Evolutionary conservation across 2,113 vertebrate genomes (phyloP), one percentile per base, ranked within the genome.

Genomic region (Dipodomys stephensi): DNA sequence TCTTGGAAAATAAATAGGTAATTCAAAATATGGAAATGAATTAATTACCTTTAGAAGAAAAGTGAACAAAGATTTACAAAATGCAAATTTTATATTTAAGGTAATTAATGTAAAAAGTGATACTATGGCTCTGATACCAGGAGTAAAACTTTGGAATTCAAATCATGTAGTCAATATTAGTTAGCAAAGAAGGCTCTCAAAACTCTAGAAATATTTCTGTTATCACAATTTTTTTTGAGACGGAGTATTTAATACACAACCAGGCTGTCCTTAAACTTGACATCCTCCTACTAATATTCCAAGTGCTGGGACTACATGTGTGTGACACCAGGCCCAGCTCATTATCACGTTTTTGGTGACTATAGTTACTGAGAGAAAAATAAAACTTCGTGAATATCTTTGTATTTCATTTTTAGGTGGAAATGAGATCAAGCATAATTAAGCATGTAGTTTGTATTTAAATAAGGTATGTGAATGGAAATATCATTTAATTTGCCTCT

Each of bases 401-500:
- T 92, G 71, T 93, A 87, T 87, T 96, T 96, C 82, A 76, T 90
- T 98, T 97, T 87, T 84, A 87, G 69, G 19, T 69, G 85, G 83
- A 85, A 96, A 88, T 74, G 69, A 85, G 86, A 94, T 96, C 84
- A 87, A 90, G 90, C 88, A 93, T 97, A 97, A 97, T 96, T 97
- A 68, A 92, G 79, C 83, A 83, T 92, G 77, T 90, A 62, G 20
- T 65, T 97, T 97, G 90, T 97, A 81, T 97, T 98, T 97, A 95
- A 97, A 96, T 96, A 95, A 96, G 86, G 82, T 67, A 89, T 49
- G 32, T 77, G 88, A 97, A 90, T 94, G 93, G 96, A 96, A 97
- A 93, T 97, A 95, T 87, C 95, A 74, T 87, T 97, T 96, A 97
- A 94, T 97, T 97, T 97, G 87, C 95, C 60, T 92, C 96, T 97